Evolutionary conservation across 2,113 vertebrate species (phyloP).

Genomic region (Elephas maximus): DNA sequence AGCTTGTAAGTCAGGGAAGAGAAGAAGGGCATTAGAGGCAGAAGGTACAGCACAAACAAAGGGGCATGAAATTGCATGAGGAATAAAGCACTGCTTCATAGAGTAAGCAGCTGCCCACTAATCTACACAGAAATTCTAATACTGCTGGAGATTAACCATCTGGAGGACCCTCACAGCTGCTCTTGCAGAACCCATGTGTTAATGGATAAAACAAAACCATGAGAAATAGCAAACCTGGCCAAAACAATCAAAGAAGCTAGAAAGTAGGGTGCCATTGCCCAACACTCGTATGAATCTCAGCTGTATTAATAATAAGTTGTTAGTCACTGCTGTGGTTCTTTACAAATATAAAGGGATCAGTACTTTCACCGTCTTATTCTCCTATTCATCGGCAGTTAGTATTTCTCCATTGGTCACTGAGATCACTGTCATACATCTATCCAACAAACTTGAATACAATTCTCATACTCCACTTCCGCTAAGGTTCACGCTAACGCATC

Average conservation of each 20-base stretch:
- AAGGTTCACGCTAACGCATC: background rate
- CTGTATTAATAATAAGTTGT: background rate
- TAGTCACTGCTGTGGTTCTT: background rate
- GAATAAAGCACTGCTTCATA: constrained; percentile 24
- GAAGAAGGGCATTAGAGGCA: background rate
- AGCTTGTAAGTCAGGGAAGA: background rate
- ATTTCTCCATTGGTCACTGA: background rate
- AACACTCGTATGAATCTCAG: background rate
- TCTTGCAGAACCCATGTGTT: background rate
- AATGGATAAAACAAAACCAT: background rate
- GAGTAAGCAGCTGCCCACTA: constrained; percentile 67
- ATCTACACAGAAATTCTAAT: constrained; percentile 51
- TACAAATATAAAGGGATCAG: background rate
- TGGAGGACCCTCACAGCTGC: constrained; percentile 67
- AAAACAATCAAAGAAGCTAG: constrained; percentile 12
- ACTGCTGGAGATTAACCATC: constrained; percentile 65
- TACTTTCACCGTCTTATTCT: constrained; percentile 4
- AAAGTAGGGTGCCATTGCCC: background rate
- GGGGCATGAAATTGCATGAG: constrained; percentile 14
- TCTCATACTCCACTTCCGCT: background rate
- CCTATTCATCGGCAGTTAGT: background rate
- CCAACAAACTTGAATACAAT: background rate
- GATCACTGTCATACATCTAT: background rate
- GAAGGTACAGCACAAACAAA: background rate
- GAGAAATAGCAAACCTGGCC: constrained; percentile 35